phyloP scores from a whole-genome alignment of 2,888 invertebrate species.

The Oasisia sp. region DNA sequence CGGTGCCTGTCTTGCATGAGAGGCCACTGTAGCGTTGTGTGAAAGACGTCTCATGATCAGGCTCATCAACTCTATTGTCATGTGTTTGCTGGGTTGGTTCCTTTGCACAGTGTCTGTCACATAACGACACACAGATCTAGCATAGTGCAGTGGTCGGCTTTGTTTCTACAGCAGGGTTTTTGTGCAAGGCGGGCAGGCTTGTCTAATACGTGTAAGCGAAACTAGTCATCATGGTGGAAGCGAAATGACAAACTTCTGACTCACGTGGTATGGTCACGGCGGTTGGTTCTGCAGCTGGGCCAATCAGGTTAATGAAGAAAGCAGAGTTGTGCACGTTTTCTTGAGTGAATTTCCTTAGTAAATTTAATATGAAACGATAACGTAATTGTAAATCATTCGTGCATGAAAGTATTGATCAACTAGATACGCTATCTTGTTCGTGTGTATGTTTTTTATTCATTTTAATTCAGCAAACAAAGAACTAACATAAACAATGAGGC shows the following conservation, averaged over 20 bases:
- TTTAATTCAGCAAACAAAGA: too few relatives aligned
- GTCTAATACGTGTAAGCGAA: neutral
- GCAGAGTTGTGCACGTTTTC: neutral
- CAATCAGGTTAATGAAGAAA: neutral
- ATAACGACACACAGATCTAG: neutral
- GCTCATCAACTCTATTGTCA: neutral
- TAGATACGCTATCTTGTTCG: too few relatives aligned
- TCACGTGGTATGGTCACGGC: neutral
- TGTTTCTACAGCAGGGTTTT: neutral
- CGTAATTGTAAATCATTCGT: too few relatives aligned
- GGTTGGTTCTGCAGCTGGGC: neutral
- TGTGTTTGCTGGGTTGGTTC: neutral
- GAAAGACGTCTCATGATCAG: neutral
- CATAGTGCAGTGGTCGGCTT: neutral
- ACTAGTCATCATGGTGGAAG: neutral
- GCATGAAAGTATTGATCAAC: too few relatives aligned
- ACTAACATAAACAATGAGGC: too few relatives aligned
- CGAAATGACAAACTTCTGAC: neutral
- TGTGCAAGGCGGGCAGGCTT: neutral
- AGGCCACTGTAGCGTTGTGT: neutral
- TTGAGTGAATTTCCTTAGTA: neutral
- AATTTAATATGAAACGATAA: too few relatives aligned
- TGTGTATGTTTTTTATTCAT: too few relatives aligned
- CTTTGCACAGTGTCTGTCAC: neutral
- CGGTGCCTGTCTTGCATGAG: neutral